phyloP scores from a whole-genome alignment of 2,113 vertebrate species.

The Sterrhoptilus dennistouni region DNA sequence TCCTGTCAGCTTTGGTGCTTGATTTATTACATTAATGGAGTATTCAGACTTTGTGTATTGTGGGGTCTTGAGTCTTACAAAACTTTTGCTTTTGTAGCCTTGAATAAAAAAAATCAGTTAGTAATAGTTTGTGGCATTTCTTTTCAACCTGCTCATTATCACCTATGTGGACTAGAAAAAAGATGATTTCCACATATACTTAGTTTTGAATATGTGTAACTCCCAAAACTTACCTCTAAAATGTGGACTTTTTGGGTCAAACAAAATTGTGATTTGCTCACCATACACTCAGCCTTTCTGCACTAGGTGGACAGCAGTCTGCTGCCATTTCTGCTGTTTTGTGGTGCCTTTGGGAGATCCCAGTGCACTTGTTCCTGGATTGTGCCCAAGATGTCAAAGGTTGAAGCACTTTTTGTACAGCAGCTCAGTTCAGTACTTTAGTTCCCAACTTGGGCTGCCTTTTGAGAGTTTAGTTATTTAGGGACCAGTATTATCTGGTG shows the following conservation, averaged over 20 bases:
- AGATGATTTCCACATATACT: background rate
- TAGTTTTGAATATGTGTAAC: background rate
- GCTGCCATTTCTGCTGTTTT: background rate
- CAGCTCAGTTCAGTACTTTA: background rate
- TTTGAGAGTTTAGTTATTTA: background rate
- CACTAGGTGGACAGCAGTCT: background rate
- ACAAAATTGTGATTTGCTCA: background rate
- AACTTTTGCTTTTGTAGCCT: background rate
- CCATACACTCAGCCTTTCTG: background rate
- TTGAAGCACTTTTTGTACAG: background rate
- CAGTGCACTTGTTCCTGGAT: background rate
- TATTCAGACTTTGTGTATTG: background rate
- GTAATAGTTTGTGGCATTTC: background rate
- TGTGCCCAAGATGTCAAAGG: background rate
- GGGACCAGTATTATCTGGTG: background rate
- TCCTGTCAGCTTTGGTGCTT: background rate
- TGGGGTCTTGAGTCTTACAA: background rate
- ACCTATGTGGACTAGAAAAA: background rate
- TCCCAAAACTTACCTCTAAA: background rate
- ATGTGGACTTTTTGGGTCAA: accelerated
- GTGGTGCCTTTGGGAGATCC: background rate
- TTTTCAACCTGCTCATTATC: background rate
- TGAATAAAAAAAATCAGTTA: background rate
- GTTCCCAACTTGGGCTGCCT: background rate
- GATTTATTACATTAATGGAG: background rate